Evolutionary conservation across 2,113 vertebrate genomes (phyloP).

Genomic region (Toxotes jaculatrix): DNA sequence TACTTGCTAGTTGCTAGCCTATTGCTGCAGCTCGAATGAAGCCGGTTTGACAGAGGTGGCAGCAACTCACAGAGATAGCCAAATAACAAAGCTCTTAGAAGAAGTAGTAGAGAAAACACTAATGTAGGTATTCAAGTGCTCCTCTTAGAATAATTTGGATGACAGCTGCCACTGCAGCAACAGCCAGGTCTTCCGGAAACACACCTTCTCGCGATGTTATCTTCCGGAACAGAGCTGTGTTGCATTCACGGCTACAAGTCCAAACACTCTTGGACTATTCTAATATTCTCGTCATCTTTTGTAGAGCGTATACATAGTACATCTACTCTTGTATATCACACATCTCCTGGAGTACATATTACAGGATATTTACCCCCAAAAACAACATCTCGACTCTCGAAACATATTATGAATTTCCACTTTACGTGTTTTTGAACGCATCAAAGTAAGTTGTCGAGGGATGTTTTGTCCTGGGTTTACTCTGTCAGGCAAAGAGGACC

Average conservation of each 20-base stretch:
- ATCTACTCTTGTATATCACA: neutral
- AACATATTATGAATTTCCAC: neutral
- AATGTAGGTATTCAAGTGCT: neutral
- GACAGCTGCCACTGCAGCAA: constrained; percentile 73
- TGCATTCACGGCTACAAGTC: constrained; percentile 23
- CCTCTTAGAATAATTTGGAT: constrained; percentile 26
- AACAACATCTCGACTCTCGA: neutral
- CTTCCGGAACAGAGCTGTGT: constrained; percentile 56
- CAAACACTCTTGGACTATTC: neutral
- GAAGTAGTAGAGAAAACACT: neutral
- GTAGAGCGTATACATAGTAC: neutral
- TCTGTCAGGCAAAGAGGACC: constrained; percentile 19
- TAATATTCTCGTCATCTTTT: neutral
- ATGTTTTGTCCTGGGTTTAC: fast-evolving
- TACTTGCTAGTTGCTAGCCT: constrained; percentile 45
- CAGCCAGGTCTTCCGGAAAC: constrained; percentile 97
- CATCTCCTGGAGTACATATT: fast-evolving
- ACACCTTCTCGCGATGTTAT: constrained; percentile 74
- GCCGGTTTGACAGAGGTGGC: neutral
- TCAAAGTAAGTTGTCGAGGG: fast-evolving
- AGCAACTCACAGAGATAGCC: neutral
- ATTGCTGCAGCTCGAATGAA: constrained; percentile 3
- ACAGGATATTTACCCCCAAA: neutral
- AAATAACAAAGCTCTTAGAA: constrained; percentile 78
- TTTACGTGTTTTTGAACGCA: constrained; percentile 29